Conservation (phyloP, 2,113 vertebrate species). For the Callocephalon fimbriatum region DNA sequence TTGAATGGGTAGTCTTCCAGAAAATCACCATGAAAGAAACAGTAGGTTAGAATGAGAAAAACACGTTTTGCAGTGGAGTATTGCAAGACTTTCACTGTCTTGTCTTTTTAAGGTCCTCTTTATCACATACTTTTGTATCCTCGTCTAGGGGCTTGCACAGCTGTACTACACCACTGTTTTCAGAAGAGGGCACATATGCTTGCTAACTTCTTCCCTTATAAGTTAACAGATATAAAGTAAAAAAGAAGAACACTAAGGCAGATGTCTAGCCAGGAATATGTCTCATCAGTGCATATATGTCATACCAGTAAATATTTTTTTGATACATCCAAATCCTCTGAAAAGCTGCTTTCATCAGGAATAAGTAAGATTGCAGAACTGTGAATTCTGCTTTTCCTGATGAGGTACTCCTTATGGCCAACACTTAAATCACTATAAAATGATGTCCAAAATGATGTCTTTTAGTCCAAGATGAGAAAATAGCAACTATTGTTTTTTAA, state of each 20-base stretch:
- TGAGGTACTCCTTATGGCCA: not conserved
- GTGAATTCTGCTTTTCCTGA: not conserved
- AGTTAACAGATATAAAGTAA: not conserved
- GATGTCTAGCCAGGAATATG: not conserved
- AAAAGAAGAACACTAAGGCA: not conserved
- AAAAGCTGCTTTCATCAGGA: not conserved
- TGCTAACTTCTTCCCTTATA: not conserved
- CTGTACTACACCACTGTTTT: not conserved
- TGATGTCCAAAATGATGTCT: not conserved
- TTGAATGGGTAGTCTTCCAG: not conserved
- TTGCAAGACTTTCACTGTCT: not conserved
- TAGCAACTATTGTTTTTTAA: not conserved
- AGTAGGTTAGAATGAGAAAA: not conserved
- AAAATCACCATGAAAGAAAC: not conserved
- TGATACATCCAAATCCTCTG: not conserved
- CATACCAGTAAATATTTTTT: not conserved
- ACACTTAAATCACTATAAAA: not conserved
- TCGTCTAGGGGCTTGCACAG: not conserved
- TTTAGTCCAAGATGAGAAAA: not conserved
- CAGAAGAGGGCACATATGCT: not conserved
- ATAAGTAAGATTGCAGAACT: not conserved
- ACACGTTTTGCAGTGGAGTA: not conserved
- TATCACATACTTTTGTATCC: not conserved
- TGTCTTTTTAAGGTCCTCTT: not conserved
- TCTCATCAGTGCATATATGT: not conserved